Percentiles rank a stretch among this genome's conserved stretches.
Conservation (phyloP, 1,140 invertebrate species). For the Micrasema minimum region DNA sequence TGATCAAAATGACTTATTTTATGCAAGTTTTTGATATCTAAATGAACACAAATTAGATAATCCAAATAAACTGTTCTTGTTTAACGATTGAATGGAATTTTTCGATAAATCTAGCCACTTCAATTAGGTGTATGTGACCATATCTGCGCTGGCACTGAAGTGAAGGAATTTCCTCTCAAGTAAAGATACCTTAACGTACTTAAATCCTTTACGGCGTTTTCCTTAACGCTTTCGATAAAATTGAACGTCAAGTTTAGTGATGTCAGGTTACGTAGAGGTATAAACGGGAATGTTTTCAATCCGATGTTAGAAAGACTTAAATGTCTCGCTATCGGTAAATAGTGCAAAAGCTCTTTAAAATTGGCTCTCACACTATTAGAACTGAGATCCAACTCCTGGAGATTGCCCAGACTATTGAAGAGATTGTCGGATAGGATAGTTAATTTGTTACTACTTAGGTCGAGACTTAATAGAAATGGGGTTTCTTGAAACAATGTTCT, state of each 20-base stretch:
- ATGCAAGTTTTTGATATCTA: conserved; percentile 69
- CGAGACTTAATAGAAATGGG: conserved; percentile 80
- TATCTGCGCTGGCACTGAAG: conserved; percentile 71
- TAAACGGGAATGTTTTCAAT: conserved; percentile 76
- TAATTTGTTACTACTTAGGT: conserved; percentile 84
- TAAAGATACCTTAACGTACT: conserved; percentile 72
- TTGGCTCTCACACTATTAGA: conserved; percentile 83
- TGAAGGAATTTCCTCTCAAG: conserved; percentile 75
- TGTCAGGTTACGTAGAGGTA: conserved; percentile 78
- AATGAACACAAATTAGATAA: conserved; percentile 68
- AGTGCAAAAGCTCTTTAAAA: conserved; percentile 90
- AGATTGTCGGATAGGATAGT: conserved; percentile 89
- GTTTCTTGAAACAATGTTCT: conserved; percentile 88
- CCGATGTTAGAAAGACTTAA: conserved; percentile 80
- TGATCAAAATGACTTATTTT: conserved; percentile 73
- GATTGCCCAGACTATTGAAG: conserved; percentile 82
- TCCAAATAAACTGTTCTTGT: conserved; percentile 66
- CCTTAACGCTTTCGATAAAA: conserved; percentile 71
- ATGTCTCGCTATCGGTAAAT: conserved; percentile 82
- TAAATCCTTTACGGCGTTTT: conserved; percentile 73
- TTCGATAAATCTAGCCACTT: conserved; percentile 73
- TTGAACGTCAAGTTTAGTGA: conserved; percentile 82
- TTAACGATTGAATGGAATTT: conserved; percentile 72
- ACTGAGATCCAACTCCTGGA: conserved; percentile 83
- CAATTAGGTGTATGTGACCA: conserved; percentile 68